A percentile compares a stretch with the other conserved stretches of the same genome.
These are phyloP conservation scores for Deroplatys truncata DNA, from an alignment of 2,888 invertebrate genomes.

Conservation along the genomic window DNA sequence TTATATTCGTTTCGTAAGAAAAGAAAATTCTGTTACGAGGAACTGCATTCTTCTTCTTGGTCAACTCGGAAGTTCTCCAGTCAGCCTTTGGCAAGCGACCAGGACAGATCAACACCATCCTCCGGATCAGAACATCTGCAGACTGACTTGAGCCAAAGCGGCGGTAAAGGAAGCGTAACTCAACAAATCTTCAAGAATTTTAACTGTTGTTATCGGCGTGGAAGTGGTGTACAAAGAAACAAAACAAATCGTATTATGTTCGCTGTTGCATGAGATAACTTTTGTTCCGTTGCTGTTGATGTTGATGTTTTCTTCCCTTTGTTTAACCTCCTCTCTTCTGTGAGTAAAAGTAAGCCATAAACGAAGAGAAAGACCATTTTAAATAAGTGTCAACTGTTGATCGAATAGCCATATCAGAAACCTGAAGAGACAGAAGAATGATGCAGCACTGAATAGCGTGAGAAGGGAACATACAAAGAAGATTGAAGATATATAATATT, in stretches of 20 bases:
- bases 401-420: neutral
- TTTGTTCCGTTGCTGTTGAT: neutral
- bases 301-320: neutral
- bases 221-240: neutral
- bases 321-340: neutral
- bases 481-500: neutral
- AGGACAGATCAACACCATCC: neutral
- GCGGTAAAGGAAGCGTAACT: neutral
- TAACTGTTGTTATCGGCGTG: neutral
- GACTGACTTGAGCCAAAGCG: neutral
- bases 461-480: neutral
- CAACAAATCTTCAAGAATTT: neutral
- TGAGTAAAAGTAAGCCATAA: neutral
- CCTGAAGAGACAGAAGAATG: neutral
- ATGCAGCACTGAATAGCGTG: neutral
- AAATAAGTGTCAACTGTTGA: neutral
- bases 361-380: neutral
- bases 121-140: neutral
- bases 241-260: neutral
- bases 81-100: neutral
- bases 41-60: neutral
- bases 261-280: neutral
- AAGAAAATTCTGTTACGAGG: neutral
- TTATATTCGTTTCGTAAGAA: neutral
- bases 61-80: neutral